Evolutionary conservation across 1,140 invertebrate genomes (phyloP).

Genomic region (Penaeus chinensis): DNA sequence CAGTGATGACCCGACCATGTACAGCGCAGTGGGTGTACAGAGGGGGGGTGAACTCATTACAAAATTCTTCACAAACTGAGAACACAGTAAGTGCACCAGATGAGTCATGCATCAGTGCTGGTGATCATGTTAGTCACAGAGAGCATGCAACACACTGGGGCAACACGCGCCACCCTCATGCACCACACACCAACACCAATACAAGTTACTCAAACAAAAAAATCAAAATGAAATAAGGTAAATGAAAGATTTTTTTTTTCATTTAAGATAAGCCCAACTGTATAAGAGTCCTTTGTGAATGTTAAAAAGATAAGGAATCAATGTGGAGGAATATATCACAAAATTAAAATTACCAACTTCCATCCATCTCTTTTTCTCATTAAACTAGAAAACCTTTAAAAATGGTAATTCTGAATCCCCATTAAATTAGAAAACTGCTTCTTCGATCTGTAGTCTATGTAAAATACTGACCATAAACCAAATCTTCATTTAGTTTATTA

Average conservation of each 20-base stretch:
- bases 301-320: no score
- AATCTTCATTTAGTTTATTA: no score
- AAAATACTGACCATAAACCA: no score
- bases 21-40: background rate
- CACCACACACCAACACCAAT: constrained; percentile 42
- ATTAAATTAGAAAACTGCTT: no score
- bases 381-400: no score
- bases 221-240: background rate
- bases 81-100: constrained; percentile 27
- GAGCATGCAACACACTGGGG: constrained; percentile 26
- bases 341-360: no score
- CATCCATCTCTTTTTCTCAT: no score
- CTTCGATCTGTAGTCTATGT: no score
- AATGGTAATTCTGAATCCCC: no score
- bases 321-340: no score
- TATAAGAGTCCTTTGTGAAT: no score
- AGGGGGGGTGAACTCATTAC: background rate
- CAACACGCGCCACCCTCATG: constrained; percentile 5
- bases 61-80: constrained; percentile 16
- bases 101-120: constrained; percentile 38
- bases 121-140: constrained; percentile 35
- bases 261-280: constrained; percentile 23
- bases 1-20: background rate
- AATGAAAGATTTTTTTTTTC: background rate
- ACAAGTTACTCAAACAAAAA: background rate